A percentile compares a stretch with the other conserved stretches of the same genome.
phyloP scores from a whole-genome alignment of 2,888 invertebrate species.

The Heteromurus nitidus region DNA sequence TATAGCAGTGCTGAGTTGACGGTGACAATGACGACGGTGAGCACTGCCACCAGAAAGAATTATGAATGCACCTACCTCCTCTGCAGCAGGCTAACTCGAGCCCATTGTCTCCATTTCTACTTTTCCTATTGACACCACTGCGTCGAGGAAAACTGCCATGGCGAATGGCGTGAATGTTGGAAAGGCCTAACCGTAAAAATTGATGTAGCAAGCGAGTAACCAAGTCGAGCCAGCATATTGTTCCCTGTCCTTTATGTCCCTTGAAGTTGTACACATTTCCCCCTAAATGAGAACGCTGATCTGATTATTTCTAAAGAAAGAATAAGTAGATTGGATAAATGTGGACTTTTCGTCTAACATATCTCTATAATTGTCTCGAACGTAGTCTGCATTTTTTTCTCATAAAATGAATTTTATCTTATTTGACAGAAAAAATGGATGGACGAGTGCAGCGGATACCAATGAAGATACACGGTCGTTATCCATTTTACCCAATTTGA shows the following conservation, averaged over 20 bases:
- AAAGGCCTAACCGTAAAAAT: background rate
- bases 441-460: too few relatives aligned
- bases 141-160: background rate
- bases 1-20: background rate
- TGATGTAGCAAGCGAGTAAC: background rate
- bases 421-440: too few relatives aligned
- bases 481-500: too few relatives aligned
- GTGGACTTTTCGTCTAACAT: too few relatives aligned
- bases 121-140: background rate
- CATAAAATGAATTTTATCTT: too few relatives aligned
- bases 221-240: background rate
- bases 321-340: too few relatives aligned
- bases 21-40: background rate
- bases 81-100: background rate
- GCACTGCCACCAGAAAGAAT: background rate
- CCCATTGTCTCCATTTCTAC: background rate
- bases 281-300: background rate
- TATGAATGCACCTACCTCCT: background rate
- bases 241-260: too few relatives aligned
- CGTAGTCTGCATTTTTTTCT: too few relatives aligned
- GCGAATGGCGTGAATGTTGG: background rate
- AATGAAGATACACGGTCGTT: background rate
- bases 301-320: background rate
- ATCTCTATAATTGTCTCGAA: too few relatives aligned
- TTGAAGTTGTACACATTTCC: background rate